Evolutionary conservation across 2,888 invertebrate species (phyloP).

Genomic region (Unio delphinus): DNA sequence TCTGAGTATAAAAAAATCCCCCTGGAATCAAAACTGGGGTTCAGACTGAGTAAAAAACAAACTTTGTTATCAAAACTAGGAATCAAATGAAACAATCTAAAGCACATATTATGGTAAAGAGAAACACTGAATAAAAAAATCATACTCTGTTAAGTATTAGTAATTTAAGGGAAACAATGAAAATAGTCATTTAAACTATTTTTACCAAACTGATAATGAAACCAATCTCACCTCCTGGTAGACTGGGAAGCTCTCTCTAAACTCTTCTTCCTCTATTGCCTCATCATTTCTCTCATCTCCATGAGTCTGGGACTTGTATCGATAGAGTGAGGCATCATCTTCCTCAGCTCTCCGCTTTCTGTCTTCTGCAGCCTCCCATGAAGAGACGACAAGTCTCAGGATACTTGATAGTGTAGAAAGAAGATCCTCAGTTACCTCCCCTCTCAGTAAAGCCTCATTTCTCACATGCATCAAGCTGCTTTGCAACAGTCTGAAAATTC

Average conservation of each 20-base stretch:
- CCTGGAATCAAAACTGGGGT: no score
- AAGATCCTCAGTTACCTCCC: constrained; percentile 39
- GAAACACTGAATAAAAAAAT: no score
- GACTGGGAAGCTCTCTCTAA: constrained; percentile 69
- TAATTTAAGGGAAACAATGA: no score
- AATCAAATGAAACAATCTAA: no score
- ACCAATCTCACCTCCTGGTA: constrained; percentile 64
- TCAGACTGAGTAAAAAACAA: no score
- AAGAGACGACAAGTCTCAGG: constrained; percentile 75
- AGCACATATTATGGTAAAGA: no score
- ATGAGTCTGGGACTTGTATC: constrained; percentile 61
- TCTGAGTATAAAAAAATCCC: no score
- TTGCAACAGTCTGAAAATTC: constrained; percentile 50
- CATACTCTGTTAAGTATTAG: no score
- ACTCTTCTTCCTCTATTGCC: constrained; percentile 65
- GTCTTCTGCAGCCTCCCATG: constrained; percentile 85
- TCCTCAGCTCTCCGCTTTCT: constrained; percentile 79
- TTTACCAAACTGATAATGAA: background rate
- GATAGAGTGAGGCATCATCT: constrained; percentile 82
- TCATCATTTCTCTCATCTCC: constrained; percentile 69
- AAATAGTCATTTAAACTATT: no score
- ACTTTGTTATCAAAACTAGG: no score
- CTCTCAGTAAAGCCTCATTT: constrained; percentile 78
- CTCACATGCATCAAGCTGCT: constrained; percentile 81
- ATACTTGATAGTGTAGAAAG: constrained; percentile 46